phyloP scores from a whole-genome alignment of 2,888 invertebrate genomes.

The Aromia moschata region DNA sequence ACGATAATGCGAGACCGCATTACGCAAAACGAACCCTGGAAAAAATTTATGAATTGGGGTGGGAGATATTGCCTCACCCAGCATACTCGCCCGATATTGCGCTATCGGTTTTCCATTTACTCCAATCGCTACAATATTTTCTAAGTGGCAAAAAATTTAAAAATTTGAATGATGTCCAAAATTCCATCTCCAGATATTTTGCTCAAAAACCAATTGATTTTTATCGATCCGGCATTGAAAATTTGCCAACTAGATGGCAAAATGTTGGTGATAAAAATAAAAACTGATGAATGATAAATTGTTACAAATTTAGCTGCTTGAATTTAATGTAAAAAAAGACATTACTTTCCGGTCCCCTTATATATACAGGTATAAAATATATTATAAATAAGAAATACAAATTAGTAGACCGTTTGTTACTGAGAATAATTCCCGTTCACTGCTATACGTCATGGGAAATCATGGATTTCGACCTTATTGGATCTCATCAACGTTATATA shows the following conservation, averaged over 20 bases:
- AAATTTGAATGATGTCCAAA: not conserved
- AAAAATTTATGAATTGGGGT: not conserved
- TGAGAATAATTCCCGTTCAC: too few relatives aligned
- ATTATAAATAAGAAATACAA: too few relatives aligned
- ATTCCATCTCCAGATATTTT: not conserved
- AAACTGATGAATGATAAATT: not conserved
- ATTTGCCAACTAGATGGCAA: not conserved
- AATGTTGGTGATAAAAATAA: not conserved
- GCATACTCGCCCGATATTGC: not conserved
- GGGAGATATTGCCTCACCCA: not conserved
- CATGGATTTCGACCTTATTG: too few relatives aligned
- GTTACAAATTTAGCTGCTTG: not conserved
- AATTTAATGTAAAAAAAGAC: not conserved
- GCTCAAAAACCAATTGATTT: not conserved
- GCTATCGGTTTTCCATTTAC: not conserved
- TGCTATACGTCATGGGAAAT: too few relatives aligned
- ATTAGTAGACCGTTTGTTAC: too few relatives aligned
- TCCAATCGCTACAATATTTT: not conserved
- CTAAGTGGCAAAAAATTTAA: not conserved
- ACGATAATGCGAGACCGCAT: not conserved
- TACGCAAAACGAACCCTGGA: not conserved
- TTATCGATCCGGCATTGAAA: not conserved
- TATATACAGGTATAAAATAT: too few relatives aligned
- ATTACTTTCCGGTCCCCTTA: too few relatives aligned
- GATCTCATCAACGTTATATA: too few relatives aligned